Conservation (phyloP, 1,140 invertebrate genomes). For the Drosophila pachea region DNA sequence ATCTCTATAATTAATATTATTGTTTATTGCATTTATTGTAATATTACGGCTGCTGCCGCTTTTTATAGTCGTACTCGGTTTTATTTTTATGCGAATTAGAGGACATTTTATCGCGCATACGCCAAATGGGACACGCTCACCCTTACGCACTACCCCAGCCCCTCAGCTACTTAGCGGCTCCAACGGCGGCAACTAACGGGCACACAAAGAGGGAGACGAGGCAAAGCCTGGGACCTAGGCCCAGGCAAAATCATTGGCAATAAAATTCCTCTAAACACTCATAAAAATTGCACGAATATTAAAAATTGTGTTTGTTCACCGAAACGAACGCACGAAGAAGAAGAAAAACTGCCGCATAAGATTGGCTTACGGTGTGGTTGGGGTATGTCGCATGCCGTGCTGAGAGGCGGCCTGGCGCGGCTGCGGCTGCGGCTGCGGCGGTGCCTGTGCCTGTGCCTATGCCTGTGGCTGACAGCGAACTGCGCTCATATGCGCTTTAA, state of each 20-base stretch:
- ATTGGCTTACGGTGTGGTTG: conserved; percentile 1
- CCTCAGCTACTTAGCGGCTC: conserved; percentile 3
- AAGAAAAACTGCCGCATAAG: conserved; percentile 22
- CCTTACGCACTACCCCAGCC: conserved; percentile 4
- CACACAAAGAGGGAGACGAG: not conserved
- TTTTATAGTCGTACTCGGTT: not conserved
- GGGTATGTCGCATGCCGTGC: not conserved
- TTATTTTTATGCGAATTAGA: conserved; percentile 68
- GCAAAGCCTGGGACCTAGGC: conserved; percentile 39
- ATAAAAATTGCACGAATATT: conserved; percentile 79
- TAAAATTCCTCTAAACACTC: conserved; percentile 79
- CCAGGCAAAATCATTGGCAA: conserved; percentile 72
- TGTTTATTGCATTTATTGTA: no score
- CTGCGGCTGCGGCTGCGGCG: not conserved
- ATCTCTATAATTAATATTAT: no score
- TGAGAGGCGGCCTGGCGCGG: conserved; percentile 8
- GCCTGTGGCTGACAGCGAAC: conserved; percentile 27
- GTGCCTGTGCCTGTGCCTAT: not conserved
- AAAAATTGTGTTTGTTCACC: conserved; percentile 78
- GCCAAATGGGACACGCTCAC: conserved; percentile 51
- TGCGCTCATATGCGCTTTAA: conserved; percentile 70
- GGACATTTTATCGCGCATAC: conserved; percentile 72
- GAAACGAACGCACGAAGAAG: conserved; percentile 43
- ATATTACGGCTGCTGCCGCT: no score
- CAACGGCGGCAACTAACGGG: conserved; percentile 31